Evolutionary conservation across 2,797 vertebrate genomes (phyloP).

Genomic region (Anableps anableps): DNA sequence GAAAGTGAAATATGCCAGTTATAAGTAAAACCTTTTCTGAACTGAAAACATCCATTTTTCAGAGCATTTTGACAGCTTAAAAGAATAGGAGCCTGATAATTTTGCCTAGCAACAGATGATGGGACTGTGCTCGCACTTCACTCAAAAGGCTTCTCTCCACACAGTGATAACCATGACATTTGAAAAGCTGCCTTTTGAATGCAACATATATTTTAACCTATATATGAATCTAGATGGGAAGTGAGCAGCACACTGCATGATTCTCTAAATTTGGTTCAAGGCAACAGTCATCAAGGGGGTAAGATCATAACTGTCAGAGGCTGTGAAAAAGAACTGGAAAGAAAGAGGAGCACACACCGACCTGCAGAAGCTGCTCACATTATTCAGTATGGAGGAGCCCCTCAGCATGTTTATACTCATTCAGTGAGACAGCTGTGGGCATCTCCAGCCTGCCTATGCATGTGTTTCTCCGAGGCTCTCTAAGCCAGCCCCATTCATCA

Average conservation of each 20-base stretch:
- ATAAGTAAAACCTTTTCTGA: not conserved
- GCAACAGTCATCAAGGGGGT: conserved; percentile 69
- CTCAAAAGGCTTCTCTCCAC: conserved; percentile 10
- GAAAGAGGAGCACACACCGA: conserved; percentile 61
- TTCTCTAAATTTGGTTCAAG: conserved; percentile 77
- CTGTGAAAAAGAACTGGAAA: conserved; percentile 60
- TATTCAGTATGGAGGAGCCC: conserved; percentile 73
- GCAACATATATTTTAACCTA: conserved; percentile 38
- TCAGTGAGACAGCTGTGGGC: conserved; percentile 82
- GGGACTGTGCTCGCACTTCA: conserved; percentile 18
- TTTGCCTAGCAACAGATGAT: conserved; percentile 57
- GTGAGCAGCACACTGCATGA: conserved; percentile 57
- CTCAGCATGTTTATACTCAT: conserved; percentile 83
- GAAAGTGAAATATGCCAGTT: not conserved
- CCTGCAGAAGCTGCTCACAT: conserved; percentile 64
- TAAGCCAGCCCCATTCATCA: conserved; percentile 81
- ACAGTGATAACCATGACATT: conserved; percentile 22
- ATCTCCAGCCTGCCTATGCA: conserved; percentile 71
- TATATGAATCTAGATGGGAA: conserved; percentile 50
- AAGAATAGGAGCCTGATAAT: conserved; percentile 41
- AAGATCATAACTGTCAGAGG: conserved; percentile 73
- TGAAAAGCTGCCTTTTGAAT: conserved; percentile 40
- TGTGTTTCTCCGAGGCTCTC: conserved; percentile 72
- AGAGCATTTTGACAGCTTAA: conserved; percentile 16
- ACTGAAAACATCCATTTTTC: conserved; percentile 13